phyloP scores from a whole-genome alignment of 2,888 invertebrate species.

The Cistogaster globosa region DNA sequence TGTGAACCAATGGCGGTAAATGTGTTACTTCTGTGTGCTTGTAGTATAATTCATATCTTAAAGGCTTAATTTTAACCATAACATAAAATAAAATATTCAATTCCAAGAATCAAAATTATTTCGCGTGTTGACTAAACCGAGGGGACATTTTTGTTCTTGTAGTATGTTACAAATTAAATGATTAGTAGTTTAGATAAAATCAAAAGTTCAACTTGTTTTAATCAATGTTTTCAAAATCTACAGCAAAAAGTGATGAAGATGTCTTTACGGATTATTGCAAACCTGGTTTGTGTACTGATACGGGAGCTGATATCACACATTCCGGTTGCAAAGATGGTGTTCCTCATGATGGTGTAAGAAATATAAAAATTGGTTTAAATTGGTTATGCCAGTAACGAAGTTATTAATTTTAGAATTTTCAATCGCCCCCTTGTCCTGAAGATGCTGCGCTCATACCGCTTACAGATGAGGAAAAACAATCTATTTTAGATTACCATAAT shows the following conservation, averaged over 20 bases:
- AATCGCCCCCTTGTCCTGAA: conserved; percentile 20
- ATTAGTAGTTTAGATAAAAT: too few relatives aligned
- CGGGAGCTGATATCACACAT: neutral
- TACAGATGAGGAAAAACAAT: conserved; percentile 22
- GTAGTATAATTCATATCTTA: too few relatives aligned
- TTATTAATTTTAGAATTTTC: conserved; percentile 11
- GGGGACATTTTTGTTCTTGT: too few relatives aligned
- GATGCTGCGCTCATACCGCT: conserved; percentile 16
- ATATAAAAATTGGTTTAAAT: neutral
- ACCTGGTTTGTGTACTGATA: conserved; percentile 7
- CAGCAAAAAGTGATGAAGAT: neutral
- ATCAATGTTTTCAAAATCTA: neutral
- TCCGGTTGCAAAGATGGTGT: neutral
- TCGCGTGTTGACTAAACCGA: too few relatives aligned
- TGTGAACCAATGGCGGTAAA: too few relatives aligned
- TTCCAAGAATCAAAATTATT: too few relatives aligned
- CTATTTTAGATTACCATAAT: conserved; percentile 75
- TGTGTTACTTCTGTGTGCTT: too few relatives aligned
- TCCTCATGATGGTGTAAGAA: neutral
- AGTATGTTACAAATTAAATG: too few relatives aligned
- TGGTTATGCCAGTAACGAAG: too few relatives aligned
- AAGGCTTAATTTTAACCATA: too few relatives aligned
- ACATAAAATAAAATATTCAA: too few relatives aligned
- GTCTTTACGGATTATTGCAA: conserved; percentile 27
- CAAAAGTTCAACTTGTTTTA: too few relatives aligned